Evolutionary conservation across 1,140 invertebrate genomes (phyloP).

Genomic region (Drosophila fuyamai): DNA sequence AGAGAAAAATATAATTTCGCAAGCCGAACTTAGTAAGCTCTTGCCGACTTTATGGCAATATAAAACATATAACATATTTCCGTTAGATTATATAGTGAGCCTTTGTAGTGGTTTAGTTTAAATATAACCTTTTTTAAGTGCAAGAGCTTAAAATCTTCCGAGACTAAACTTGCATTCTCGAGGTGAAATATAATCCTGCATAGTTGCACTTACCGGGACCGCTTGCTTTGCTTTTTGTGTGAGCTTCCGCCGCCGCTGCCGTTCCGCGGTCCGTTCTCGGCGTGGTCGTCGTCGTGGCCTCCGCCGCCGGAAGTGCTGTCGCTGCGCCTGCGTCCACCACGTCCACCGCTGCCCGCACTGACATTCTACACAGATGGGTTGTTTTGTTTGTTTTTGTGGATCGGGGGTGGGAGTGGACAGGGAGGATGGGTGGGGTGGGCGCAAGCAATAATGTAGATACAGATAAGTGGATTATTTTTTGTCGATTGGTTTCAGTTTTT

Average conservation of each 20-base stretch:
- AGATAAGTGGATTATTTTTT: constrained; percentile 70
- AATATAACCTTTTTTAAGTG: too few species aligned
- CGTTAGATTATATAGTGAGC: too few species aligned
- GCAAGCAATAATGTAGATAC: constrained; percentile 80
- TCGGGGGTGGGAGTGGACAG: constrained; percentile 22
- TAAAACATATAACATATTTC: too few species aligned
- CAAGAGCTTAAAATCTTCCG: too few species aligned
- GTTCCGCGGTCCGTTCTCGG: constrained; percentile 61
- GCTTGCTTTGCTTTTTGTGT: constrained; percentile 63
- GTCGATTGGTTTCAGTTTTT: constrained; percentile 53
- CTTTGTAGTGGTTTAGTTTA: too few species aligned
- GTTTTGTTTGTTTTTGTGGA: constrained; percentile 37
- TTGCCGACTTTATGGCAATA: too few species aligned
- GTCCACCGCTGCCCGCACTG: constrained; percentile 69
- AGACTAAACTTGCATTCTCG: too few species aligned
- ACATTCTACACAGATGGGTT: constrained; percentile 71
- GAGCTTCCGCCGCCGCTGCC: constrained; percentile 43
- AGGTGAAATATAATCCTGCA: background rate
- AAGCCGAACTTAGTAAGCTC: too few species aligned
- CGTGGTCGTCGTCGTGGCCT: constrained; percentile 54
- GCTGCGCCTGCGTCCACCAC: constrained; percentile 68
- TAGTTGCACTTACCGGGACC: constrained; percentile 55
- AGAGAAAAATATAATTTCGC: too few species aligned
- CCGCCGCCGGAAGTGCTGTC: constrained; percentile 64
- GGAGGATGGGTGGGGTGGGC: constrained; percentile 9